Evolutionary conservation across 2,113 vertebrate species (phyloP), one percentile per base, ranked within the genome.

Genomic region (Conger conger): DNA sequence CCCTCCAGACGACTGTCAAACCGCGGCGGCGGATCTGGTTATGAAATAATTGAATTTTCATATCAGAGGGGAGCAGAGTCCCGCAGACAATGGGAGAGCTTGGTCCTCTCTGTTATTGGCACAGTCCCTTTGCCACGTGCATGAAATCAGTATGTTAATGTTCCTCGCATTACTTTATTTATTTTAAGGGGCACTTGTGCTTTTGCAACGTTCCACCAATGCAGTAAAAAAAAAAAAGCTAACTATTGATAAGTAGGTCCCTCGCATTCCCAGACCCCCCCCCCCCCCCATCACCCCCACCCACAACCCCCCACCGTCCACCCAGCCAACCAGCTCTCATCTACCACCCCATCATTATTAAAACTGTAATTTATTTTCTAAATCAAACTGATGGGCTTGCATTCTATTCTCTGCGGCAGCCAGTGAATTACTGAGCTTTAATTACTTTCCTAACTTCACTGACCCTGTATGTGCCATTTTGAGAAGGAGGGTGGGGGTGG

Each of bases 31-130:
- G 97, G 94, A 96, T 97, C 98, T 97, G 96, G 96, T 98, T 97
- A 97, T 97, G 98, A 99, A 99, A 99, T 99, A 99, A 99, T 99
- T 99, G 98, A 99, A 99, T 99, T 99, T 99, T 99, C 98, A 99
- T 99, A 99, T 99, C 98, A 99, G 98, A 99, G 97, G 93, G 89
- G 97, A 96, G 96, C 98, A 99, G 98, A 98, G 97, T 98, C 96
- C 97, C 94, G 95, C 97, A 99, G 97, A 99, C 98, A 99, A 99
- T 97, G 97, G 98, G 98, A 99, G 93, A 99, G 98, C 98, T 99
- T 97, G 99, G 97, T 99, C 97, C 96, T 98, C 96, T 98, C 97
- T 99, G 98, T 99, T 99, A 99, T 96, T 96, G 96, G 97, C 98
- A 98, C 98, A 97, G 97, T 97, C 97, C 97, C 98, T 99, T 97